Evolutionary conservation across 2,113 vertebrate species (phyloP), one percentile per base, ranked within the genome.

Genomic region (Mobula hypostoma): DNA sequence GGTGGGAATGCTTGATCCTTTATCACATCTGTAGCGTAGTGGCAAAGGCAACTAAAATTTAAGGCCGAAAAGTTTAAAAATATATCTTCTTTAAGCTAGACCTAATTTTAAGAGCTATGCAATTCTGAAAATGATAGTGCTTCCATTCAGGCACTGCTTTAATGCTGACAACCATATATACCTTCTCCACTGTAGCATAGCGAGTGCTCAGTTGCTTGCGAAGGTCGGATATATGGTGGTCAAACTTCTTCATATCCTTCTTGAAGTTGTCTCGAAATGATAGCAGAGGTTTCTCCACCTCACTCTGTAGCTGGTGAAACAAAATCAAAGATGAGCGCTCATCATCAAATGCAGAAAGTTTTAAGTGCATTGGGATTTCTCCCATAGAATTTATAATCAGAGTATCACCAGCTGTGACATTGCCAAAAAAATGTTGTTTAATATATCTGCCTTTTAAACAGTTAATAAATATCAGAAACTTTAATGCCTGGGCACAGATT

Each of bases 211-310:
- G 97, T 94, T 99, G 99, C 95, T 99, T 99, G 94, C 99, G 96
- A 0, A 99, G 94, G 95, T 99, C 98, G 0, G 97, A 96, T 0
- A 99, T 98, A 95, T 99, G 98, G 95, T 99, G 98, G 96, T 99
- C 99, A 5, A 98, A 98, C 95, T 98, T 98, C 94, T 99, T 99
- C 98, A 99, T 98, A 96, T 99, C 99, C 94, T 99, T 99, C 97
- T 99, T 99, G 94, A 99, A 99, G 96, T 99, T 99, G 96, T 99
- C 99, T 0, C 99, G 96, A 96, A 99, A 99, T 94, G 96, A 97
- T 79, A 99, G 97, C 2, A 99, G 95, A 15, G 99, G 99, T 87
- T 99, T 99, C 95, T 99, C 99, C n/a, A 99, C 98, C 95, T 99
- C 98, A 0, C 98, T 98, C 94, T 99, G 99, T 24, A 99, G 98